Conservation (phyloP, 2,113 vertebrate genomes). For the Turdus rufiventris region DNA sequence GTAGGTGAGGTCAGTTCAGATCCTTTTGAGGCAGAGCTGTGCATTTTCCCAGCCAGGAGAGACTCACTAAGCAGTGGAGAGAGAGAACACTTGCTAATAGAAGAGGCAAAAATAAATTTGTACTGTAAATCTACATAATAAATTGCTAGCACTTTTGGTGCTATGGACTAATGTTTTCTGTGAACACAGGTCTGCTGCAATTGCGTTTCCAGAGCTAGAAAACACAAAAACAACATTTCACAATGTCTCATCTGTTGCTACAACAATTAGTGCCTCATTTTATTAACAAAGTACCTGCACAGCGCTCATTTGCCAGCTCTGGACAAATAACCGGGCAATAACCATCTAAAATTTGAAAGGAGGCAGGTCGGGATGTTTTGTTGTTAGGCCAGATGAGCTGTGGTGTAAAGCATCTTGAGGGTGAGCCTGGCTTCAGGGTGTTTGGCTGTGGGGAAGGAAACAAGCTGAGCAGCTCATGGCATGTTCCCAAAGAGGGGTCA, state of each 20-base stretch:
- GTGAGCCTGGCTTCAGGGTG: not conserved
- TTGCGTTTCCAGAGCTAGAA: not conserved
- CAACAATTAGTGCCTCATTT: constrained; percentile 30
- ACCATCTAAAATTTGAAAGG: not conserved
- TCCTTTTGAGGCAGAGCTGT: not conserved
- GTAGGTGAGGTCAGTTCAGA: accelerated
- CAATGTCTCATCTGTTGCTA: not conserved
- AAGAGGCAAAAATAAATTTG: not conserved
- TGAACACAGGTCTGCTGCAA: not conserved
- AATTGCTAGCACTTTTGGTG: not conserved
- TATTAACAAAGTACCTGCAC: constrained; percentile 2
- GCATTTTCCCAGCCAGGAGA: not conserved
- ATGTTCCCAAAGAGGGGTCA: not conserved
- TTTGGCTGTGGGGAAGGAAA: not conserved
- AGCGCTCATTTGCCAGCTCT: not conserved
- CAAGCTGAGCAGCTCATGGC: not conserved
- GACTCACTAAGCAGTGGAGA: not conserved
- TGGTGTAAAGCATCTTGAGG: not conserved
- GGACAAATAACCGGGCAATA: not conserved
- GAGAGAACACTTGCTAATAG: not conserved
- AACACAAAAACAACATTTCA: not conserved
- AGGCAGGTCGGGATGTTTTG: not conserved
- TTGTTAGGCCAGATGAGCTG: not conserved
- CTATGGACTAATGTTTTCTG: not conserved
- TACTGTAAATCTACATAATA: not conserved